These are phyloP conservation scores for Amaurobius ferox DNA, from an alignment of 2,888 invertebrate species.

Conservation along the genomic window DNA sequence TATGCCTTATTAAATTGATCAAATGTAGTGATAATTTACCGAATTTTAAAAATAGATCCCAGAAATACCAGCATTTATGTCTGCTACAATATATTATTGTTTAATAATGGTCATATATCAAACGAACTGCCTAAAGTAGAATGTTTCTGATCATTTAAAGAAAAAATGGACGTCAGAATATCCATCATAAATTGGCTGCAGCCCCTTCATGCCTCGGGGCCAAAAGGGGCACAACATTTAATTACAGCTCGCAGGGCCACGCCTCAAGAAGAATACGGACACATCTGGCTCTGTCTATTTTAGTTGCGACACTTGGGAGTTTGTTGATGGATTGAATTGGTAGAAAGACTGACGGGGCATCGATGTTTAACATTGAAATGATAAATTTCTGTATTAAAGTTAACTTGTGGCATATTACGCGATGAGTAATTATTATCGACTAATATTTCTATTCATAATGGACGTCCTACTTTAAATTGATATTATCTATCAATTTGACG, in stretches of 20 bases:
- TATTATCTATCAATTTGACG: too few species aligned
- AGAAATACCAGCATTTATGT: too few species aligned
- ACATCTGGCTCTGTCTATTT: not conserved
- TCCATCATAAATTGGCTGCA: slow-evolving; percentile 30
- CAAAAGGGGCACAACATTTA: slow-evolving; percentile 55
- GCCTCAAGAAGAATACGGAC: slow-evolving; percentile 23
- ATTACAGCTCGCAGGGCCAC: slow-evolving; percentile 40
- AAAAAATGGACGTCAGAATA: slow-evolving; percentile 15
- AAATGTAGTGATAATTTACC: too few species aligned
- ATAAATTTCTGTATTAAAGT: slow-evolving; percentile 3
- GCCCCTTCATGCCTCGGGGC: slow-evolving; percentile 1
- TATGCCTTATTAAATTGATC: too few species aligned
- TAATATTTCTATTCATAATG: not conserved
- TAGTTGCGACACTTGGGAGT: slow-evolving; percentile 12
- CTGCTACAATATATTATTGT: not conserved
- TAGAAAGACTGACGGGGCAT: not conserved
- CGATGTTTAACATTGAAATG: slow-evolving; percentile 4
- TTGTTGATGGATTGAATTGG: slow-evolving; percentile 3
- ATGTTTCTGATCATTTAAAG: slow-evolving; percentile 19
- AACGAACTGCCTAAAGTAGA: slow-evolving; percentile 25
- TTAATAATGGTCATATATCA: slow-evolving; percentile 17
- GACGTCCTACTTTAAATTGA: too few species aligned
- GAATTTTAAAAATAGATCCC: too few species aligned
- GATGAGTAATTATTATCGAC: not conserved
- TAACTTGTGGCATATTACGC: not conserved